These are phyloP conservation scores for Anniella stebbinsi DNA, from an alignment of 2,797 vertebrate genomes.

Conservation along the genomic window DNA sequence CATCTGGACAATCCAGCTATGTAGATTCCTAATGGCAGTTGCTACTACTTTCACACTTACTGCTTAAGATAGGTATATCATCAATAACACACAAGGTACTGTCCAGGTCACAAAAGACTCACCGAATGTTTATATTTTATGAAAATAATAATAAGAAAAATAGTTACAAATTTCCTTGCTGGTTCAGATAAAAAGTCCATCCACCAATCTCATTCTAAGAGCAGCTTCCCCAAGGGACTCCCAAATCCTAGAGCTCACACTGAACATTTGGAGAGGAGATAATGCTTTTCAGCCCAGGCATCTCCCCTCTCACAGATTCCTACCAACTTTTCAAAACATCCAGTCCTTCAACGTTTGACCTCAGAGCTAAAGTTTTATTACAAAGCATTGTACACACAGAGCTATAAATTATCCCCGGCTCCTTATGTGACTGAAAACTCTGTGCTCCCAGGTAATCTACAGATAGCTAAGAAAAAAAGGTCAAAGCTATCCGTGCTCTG, in stretches of 20 bases:
- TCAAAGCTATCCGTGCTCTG: constrained; percentile 40
- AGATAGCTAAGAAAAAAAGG: constrained; percentile 13
- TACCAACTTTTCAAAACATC: background rate
- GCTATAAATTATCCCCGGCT: constrained; percentile 40
- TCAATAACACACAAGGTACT: background rate
- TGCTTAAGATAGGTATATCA: background rate
- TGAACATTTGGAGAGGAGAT: background rate
- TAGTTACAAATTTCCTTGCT: too few relatives aligned
- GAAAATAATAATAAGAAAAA: background rate
- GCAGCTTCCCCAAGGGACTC: background rate
- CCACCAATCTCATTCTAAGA: background rate
- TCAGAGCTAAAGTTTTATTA: constrained; percentile 35
- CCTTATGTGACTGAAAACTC: constrained; percentile 22
- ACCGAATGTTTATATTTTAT: background rate
- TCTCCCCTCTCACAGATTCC: constrained; percentile 15
- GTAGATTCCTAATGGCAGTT: background rate
- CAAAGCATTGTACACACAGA: constrained; percentile 31
- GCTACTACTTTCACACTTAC: too few relatives aligned
- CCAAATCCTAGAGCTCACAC: background rate
- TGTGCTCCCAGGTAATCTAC: constrained; percentile 14
- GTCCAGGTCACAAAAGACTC: background rate
- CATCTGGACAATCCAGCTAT: background rate
- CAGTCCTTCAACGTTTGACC: background rate
- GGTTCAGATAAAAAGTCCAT: too few relatives aligned
- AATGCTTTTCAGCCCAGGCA: background rate